Conservation (phyloP, 2,888 invertebrate species). For the Psylliodes chrysocephalus region DNA sequence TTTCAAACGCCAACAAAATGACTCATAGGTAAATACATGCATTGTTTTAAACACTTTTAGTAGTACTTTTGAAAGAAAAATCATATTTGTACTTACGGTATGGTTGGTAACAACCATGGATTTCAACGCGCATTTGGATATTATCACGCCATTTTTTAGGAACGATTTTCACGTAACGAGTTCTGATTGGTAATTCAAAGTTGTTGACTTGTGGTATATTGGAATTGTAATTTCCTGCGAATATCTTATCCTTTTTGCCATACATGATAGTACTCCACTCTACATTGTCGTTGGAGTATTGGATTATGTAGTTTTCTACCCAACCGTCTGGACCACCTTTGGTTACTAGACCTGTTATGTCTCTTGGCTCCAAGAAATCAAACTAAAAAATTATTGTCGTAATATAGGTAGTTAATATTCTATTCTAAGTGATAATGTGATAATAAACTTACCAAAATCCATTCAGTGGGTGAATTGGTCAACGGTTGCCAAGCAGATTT, state of each 20-base stretch:
- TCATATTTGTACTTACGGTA: constrained; percentile 77
- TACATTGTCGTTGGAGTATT: constrained; percentile 77
- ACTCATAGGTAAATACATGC: too few relatives aligned
- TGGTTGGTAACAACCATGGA: constrained; percentile 81
- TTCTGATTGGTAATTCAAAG: constrained; percentile 78
- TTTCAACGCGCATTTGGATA: constrained; percentile 80
- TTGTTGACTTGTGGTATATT: constrained; percentile 70
- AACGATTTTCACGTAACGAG: constrained; percentile 74
- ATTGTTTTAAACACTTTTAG: too few relatives aligned
- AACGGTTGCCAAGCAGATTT: constrained; percentile 74
- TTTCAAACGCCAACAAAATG: too few relatives aligned
- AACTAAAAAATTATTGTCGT: constrained; percentile 72
- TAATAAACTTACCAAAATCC: constrained; percentile 72
- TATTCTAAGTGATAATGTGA: too few relatives aligned
- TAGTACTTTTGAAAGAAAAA: too few relatives aligned
- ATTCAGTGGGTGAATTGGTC: constrained; percentile 75
- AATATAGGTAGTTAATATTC: too few relatives aligned
- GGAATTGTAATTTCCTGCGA: constrained; percentile 79
- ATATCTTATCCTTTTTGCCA: constrained; percentile 69
- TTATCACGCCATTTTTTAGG: constrained; percentile 79
- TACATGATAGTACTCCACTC: constrained; percentile 76
- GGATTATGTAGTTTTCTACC: constrained; percentile 79
- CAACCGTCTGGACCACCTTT: constrained; percentile 78
- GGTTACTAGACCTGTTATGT: constrained; percentile 81
- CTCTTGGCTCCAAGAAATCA: constrained; percentile 80